Evolutionary conservation across 2,888 invertebrate genomes (phyloP).

Genomic region (Leptinotarsa tumamoca): DNA sequence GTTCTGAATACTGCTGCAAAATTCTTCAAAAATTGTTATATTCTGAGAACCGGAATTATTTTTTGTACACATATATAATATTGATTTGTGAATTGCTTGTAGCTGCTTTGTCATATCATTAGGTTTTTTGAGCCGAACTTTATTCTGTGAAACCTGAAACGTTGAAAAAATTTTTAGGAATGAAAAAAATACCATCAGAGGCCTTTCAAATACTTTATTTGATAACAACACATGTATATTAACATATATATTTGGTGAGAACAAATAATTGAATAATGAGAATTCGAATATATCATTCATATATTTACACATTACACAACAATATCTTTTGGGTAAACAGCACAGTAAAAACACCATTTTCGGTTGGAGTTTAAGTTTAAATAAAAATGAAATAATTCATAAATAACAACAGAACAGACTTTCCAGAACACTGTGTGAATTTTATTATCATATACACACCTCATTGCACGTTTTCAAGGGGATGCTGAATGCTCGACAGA

Average conservation of each 20-base stretch:
- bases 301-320: slow-evolving; percentile 63
- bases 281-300: slow-evolving; percentile 58
- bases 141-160: not conserved
- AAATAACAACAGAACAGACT: slow-evolving; percentile 42
- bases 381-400: slow-evolving; percentile 36
- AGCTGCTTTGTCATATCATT: too few species aligned
- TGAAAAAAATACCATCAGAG: slow-evolving; percentile 1
- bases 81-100: too few species aligned
- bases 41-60: too few species aligned
- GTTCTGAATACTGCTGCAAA: too few species aligned
- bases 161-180: not conserved
- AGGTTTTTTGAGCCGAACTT: not conserved
- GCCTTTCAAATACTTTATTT: slow-evolving; percentile 57
- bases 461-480: slow-evolving; percentile 34
- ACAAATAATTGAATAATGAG: slow-evolving; percentile 65
- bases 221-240: slow-evolving; percentile 68
- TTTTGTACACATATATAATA: too few species aligned
- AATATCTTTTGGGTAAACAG: slow-evolving; percentile 54
- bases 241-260: slow-evolving; percentile 68
- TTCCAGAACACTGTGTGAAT: slow-evolving; percentile 50
- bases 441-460: slow-evolving; percentile 27
- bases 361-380: slow-evolving; percentile 20
- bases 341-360: slow-evolving; percentile 55
- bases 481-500: slow-evolving; percentile 7
- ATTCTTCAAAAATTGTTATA: too few species aligned